These are phyloP conservation scores for Elysia chlorotica DNA, from an alignment of 1,140 invertebrate genomes.

Conservation along the genomic window DNA sequence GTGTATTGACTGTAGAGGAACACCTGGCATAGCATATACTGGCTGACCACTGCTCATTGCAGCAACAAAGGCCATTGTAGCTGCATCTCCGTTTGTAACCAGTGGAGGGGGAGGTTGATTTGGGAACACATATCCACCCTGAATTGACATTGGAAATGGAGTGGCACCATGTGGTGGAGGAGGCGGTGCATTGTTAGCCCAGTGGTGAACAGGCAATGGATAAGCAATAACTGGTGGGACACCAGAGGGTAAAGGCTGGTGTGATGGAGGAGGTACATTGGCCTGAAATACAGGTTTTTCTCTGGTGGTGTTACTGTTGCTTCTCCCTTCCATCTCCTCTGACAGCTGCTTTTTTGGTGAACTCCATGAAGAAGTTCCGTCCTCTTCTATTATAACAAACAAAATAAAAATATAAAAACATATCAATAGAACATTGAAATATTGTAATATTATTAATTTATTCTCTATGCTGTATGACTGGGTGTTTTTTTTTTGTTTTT, in stretches of 20 bases:
- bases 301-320: too few relatives aligned
- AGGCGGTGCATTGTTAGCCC: neutral
- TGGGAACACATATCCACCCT: conserved; percentile 2
- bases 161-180: neutral
- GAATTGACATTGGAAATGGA: conserved; percentile 5
- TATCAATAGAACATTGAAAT: neutral
- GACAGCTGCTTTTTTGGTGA: neutral
- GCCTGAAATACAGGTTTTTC: neutral
- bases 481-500: neutral
- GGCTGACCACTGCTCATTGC: neutral
- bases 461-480: neutral
- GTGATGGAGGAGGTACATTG: neutral
- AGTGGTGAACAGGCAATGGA: conserved; percentile 4
- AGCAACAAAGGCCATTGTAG: conserved; percentile 1
- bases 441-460: neutral
- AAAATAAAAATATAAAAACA: neutral
- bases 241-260: neutral
- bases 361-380: neutral
- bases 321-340: neutral
- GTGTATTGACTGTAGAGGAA: too few relatives aligned
- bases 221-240: neutral
- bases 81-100: neutral
- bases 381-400: neutral
- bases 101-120: conserved; percentile 3
- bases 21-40: conserved; percentile 6